Evolutionary conservation across 1,140 invertebrate species (phyloP).

Genomic region (Neotoxoptera formosana): DNA sequence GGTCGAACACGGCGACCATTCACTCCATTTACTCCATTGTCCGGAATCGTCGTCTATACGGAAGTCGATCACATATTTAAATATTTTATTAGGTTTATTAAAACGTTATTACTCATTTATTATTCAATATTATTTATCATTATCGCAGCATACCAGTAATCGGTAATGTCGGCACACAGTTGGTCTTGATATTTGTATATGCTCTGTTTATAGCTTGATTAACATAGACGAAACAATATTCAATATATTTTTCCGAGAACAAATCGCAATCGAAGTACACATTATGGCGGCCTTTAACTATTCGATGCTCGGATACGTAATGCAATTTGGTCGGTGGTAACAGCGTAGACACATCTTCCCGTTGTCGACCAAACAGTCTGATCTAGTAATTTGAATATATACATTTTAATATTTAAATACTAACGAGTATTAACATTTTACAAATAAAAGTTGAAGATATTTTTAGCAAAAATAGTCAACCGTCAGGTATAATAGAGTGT

Average conservation of each 20-base stretch:
- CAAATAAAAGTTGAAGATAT: not conserved
- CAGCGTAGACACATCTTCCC: constrained; percentile 73
- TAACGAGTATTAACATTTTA: not conserved
- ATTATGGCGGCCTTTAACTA: constrained; percentile 73
- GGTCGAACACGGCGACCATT: constrained; percentile 82
- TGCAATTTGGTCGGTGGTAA: constrained; percentile 69
- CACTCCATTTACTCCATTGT: constrained; percentile 82
- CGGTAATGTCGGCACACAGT: constrained; percentile 81
- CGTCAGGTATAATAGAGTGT: not conserved
- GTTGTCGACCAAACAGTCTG: constrained; percentile 73
- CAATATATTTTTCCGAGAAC: constrained; percentile 80
- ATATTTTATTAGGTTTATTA: not conserved
- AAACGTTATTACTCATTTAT: not conserved
- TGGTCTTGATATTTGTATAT: constrained; percentile 79
- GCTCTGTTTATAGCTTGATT: constrained; percentile 81
- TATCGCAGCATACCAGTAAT: constrained; percentile 71
- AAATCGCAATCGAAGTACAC: constrained; percentile 81
- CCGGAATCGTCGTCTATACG: constrained; percentile 75
- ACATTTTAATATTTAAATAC: not conserved
- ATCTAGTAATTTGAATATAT: not conserved
- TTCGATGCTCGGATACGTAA: constrained; percentile 73
- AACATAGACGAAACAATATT: constrained; percentile 87
- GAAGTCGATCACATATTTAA: not conserved
- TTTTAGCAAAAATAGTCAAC: not conserved
- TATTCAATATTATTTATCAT: not conserved